phyloP scores from a whole-genome alignment of 2,797 vertebrate species.

The Periophthalmus magnuspinnatus region DNA sequence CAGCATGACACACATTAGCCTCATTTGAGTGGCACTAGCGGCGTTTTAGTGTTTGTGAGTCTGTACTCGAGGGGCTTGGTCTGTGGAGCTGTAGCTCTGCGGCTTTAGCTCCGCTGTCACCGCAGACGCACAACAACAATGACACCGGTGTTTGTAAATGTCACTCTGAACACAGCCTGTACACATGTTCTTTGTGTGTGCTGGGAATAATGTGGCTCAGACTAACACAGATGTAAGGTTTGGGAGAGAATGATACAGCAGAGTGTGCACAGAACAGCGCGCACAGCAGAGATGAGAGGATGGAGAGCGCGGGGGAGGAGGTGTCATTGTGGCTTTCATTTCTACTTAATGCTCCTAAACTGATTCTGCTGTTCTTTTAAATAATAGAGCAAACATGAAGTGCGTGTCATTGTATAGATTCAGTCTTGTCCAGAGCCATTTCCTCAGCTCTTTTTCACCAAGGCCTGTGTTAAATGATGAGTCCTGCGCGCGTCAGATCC shows the following conservation, averaged over 20 bases:
- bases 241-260: background rate
- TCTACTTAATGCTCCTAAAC: background rate
- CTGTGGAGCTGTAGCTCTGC: no score
- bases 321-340: background rate
- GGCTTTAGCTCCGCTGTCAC: conserved; percentile 71
- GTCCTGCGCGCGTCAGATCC: background rate
- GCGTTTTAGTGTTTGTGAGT: conserved; percentile 29
- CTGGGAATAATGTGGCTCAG: background rate
- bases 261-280: background rate
- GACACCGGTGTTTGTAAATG: conserved; percentile 37
- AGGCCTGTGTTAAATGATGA: background rate
- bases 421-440: background rate
- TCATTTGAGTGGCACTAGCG: background rate
- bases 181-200: background rate
- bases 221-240: background rate
- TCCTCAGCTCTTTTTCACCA: background rate
- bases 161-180: conserved; percentile 21
- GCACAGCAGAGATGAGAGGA: background rate
- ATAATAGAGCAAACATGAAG: background rate
- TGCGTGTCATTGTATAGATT: background rate
- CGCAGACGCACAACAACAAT: conserved; percentile 39
- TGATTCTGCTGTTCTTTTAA: background rate
- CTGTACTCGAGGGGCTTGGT: conserved; percentile 50
- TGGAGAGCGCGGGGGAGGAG: background rate
- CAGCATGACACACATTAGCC: background rate